Base-by-base conservation (phyloP, 1,140 invertebrate species). In the Tetragonula clypearis region DNA sequence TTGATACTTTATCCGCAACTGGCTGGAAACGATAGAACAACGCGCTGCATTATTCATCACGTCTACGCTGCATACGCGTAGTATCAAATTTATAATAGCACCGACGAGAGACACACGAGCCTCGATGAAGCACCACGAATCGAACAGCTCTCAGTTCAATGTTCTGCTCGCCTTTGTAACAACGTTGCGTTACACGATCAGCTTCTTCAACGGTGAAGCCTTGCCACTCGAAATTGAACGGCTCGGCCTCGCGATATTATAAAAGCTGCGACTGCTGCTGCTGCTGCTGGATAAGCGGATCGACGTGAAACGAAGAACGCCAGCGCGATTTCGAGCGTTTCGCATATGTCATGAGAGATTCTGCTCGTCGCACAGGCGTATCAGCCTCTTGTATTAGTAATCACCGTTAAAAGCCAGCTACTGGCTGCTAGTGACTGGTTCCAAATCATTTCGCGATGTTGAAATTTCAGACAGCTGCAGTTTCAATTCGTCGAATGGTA, bases 181-280 rank as follows among this genome's bases (percentile, higher is more conserved):
- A 17, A 41, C 17, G 14, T 58, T 23, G 60, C 23, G 58, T 26
- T 76, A 75, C 72, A 62, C 49, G 35, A n/a, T 49, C 41, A 8
- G 55, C 35, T 81, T 73, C 35, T 62, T n/a, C 69, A 81, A 82
- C 72, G 41, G 6, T 76, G 72, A 49, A 53, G n/a, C 66, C 71
- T 23, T 55, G 58, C 71, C 71, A 65, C 49, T 75, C 41, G 80
- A 49, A 49, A 41, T 35, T 23, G 21, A 23, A 53, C 35, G 60
- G 17, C 17, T 66, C n/a, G 53, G 58, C 3, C 6, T n/a, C 21
- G 35, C 56, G n/a, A n/a, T n/a, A 9, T 82, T 66, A 14, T 26
- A n/a, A 56, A 56, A 76, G 23, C 41, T 55, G 23, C 35, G 79
- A 1, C 21, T 30, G 56, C 26, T 65, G 30, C 35, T 65, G 30